Percentiles rank a stretch among this genome's conserved stretches.
Conservation (phyloP, 2,888 invertebrate species). For the Torymus aiolomorphi region DNA sequence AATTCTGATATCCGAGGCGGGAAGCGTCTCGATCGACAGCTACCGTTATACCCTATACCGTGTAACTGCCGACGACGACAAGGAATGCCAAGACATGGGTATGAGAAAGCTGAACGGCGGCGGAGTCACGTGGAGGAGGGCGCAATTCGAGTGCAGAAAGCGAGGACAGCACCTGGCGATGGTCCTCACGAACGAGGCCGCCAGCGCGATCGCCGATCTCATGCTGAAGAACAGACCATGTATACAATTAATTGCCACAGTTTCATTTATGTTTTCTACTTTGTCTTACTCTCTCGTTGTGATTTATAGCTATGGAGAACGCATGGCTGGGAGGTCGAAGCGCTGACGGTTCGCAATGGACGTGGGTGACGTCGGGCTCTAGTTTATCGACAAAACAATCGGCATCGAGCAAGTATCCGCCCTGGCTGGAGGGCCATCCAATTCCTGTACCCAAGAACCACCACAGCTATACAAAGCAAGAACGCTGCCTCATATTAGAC, state of each 20-base stretch:
- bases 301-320: slow-evolving; percentile 59
- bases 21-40: slow-evolving; percentile 52
- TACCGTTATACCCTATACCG: slow-evolving; percentile 58
- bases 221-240: slow-evolving; percentile 62
- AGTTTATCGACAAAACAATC: slow-evolving; percentile 53
- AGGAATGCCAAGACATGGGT: slow-evolving; percentile 35
- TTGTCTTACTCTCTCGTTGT: too few species aligned
- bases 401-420: slow-evolving; percentile 53
- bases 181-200: slow-evolving; percentile 58
- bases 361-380: slow-evolving; percentile 57
- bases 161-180: slow-evolving; percentile 59
- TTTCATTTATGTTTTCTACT: too few species aligned
- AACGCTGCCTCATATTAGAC: slow-evolving; percentile 39
- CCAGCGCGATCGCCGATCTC: slow-evolving; percentile 54
- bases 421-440: slow-evolving; percentile 59
- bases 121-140: slow-evolving; percentile 58
- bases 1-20: slow-evolving; percentile 8
- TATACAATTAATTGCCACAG: slow-evolving; percentile 22
- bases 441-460: not conserved
- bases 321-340: slow-evolving; percentile 61
- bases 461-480: not conserved
- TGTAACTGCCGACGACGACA: slow-evolving; percentile 39
- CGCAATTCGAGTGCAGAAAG: slow-evolving; percentile 58
- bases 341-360: slow-evolving; percentile 59
- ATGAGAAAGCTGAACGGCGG: slow-evolving; percentile 59